phyloP scores from a whole-genome alignment of 2,888 invertebrate species.

The Coenonympha arcania region DNA sequence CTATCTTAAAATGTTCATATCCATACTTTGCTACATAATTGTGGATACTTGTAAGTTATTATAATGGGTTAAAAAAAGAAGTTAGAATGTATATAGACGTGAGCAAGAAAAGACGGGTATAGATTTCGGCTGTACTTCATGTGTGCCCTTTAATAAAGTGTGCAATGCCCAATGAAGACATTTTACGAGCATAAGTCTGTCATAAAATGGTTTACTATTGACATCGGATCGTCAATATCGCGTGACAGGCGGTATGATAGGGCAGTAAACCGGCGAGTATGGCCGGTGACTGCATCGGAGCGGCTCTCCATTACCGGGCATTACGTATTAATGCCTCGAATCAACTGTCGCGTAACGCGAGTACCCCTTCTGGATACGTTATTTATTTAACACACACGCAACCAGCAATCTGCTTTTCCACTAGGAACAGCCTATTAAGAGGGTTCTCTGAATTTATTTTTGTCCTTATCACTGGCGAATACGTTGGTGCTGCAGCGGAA shows the following conservation, averaged over 20 bases:
- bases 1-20: too few relatives aligned
- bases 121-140: too few relatives aligned
- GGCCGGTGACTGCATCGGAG: conserved; percentile 1
- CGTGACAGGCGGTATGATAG: not conserved
- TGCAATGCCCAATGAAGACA: conserved; percentile 40
- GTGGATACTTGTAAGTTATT: too few relatives aligned
- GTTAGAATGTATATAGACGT: too few relatives aligned
- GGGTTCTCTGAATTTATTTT: too few relatives aligned
- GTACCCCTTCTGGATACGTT: conserved; percentile 1
- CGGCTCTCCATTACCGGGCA: conserved; percentile 7
- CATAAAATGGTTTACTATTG: conserved; percentile 5
- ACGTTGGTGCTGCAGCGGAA: too few relatives aligned
- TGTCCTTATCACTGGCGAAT: too few relatives aligned
- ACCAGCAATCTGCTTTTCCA: not conserved
- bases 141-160: conserved; percentile 41
- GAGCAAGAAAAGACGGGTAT: too few relatives aligned
- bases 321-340: conserved; percentile 32
- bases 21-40: too few relatives aligned
- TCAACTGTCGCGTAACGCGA: conserved; percentile 18
- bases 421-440: too few relatives aligned
- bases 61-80: too few relatives aligned
- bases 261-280: conserved; percentile 2
- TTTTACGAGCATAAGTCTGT: conserved; percentile 15
- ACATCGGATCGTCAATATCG: conserved; percentile 3
- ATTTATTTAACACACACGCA: conserved; percentile 9